A percentile compares a stretch with the other conserved stretches of the same genome.
These are phyloP conservation scores for Fistularia commersonii DNA, from an alignment of 2,797 vertebrate species.

Conservation along the genomic window DNA sequence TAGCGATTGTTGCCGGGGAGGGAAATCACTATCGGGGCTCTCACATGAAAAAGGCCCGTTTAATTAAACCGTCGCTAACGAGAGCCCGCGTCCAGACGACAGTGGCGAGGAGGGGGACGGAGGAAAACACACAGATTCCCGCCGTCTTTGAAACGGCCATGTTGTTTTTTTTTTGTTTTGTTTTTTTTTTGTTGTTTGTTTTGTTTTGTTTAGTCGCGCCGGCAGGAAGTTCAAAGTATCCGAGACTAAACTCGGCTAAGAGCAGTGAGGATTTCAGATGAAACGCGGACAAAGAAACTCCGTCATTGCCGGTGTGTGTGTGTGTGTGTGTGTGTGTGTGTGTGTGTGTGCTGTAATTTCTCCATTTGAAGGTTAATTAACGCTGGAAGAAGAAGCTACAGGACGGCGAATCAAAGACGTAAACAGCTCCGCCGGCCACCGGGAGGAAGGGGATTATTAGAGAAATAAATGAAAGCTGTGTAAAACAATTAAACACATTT, in stretches of 20 bases:
- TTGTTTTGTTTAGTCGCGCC: too few relatives aligned
- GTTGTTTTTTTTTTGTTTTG: conserved; percentile 66
- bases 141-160: conserved; percentile 75
- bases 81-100: conserved; percentile 80
- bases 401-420: conserved; percentile 71
- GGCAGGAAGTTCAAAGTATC: conserved; percentile 71
- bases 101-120: conserved; percentile 54
- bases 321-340: conserved; percentile 20
- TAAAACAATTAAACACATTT: conserved; percentile 70
- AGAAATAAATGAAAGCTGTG: conserved; percentile 66
- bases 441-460: conserved; percentile 70
- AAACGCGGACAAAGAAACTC: conserved; percentile 41
- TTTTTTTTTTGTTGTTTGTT: too few relatives aligned
- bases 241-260: too few relatives aligned
- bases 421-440: conserved; percentile 61
- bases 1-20: conserved; percentile 72
- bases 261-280: conserved; percentile 60
- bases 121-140: conserved; percentile 60
- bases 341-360: conserved; percentile 57
- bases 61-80: conserved; percentile 82
- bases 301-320: conserved; percentile 41
- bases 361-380: conserved; percentile 78
- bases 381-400: conserved; percentile 69
- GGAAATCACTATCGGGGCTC: conserved; percentile 81
- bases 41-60: conserved; percentile 80